Base-by-base conservation (phyloP, 2,888 invertebrate genomes). In the Anarsia innoxiella region DNA sequence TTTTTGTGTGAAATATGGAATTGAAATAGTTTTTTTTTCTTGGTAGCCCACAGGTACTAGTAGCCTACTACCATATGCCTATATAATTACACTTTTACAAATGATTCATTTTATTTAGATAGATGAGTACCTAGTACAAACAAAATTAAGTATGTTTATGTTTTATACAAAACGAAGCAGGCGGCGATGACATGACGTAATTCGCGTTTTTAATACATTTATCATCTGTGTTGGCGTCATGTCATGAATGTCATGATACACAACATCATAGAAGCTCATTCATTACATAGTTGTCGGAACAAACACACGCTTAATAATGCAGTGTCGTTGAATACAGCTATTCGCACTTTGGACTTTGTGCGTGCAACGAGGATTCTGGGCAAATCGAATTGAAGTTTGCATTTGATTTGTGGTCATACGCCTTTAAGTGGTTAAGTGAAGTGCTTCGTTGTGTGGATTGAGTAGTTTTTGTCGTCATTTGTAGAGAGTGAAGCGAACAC, bases 181-280 rank as follows among this genome's bases (percentile, higher is more conserved):
- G n/a, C n/a, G 19, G 31, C 23, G 12, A 39, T 48, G 42, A 48
- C 40, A 52, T 67, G 65, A 66, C 61, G 65, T 52, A 59, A 62
- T 45, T 40, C 40, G 36, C 47, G 44, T 53, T 56, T 60, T 57
- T 57, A 62, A 52, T 56, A 50, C 51, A 58, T 56, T 54, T 57
- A 61, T 62, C 51, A 56, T 53, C 19, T 5, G 23, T 33, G 29
- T 23, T 45, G 41, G 42, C 53, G 53, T 59, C 59, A 59, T 48
- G 42, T 42, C 45, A 5, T n/a, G n/a, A n/a, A n/a, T n/a, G n/a
- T n/a, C n/a, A n/a, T n/a, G n/a, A n/a, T n/a, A n/a, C n/a, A n/a
- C n/a, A n/a, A 41, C 51, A 49, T 51, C 49, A 52, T 53, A 48
- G 42, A 46, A 36, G 41, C 44, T 48, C 45, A 51, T 45, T 51